Conservation (phyloP, 2,797 vertebrate species). For the Tadarida brasiliensis region DNA sequence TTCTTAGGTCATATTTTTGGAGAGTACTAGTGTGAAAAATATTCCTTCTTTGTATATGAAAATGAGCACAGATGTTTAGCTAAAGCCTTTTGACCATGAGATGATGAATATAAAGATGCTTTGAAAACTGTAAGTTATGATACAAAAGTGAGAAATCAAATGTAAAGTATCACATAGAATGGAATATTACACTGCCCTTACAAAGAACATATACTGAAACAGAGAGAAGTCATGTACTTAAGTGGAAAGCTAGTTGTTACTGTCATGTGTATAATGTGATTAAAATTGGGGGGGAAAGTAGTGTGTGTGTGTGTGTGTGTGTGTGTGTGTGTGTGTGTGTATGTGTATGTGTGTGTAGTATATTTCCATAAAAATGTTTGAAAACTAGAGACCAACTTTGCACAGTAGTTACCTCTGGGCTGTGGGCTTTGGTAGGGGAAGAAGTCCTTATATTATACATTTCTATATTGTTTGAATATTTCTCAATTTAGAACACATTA, state of each 20-base stretch:
- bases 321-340: not conserved
- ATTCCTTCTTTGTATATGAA: not conserved
- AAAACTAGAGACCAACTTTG: not conserved
- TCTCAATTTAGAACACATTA: not conserved
- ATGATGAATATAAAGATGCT: not conserved
- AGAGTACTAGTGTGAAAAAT: not conserved
- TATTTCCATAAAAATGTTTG: not conserved
- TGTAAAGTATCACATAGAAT: not conserved
- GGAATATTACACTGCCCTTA: not conserved
- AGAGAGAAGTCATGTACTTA: not conserved
- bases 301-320: fast-evolving
- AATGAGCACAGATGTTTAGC: not conserved
- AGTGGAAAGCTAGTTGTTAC: not conserved
- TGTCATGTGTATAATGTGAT: constrained; percentile 4
- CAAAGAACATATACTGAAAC: not conserved
- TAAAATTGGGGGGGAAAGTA: not conserved
- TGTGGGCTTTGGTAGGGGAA: not conserved
- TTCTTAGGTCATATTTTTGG: not conserved
- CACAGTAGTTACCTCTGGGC: not conserved
- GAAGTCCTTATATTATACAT: not conserved
- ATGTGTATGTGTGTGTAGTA: not conserved
- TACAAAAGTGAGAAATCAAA: not conserved
- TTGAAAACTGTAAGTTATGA: not conserved
- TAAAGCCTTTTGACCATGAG: not conserved
- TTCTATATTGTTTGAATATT: constrained; percentile 35